These are phyloP conservation scores for Coleophora flavipennella DNA, from an alignment of 2,888 invertebrate species.

Conservation along the genomic window DNA sequence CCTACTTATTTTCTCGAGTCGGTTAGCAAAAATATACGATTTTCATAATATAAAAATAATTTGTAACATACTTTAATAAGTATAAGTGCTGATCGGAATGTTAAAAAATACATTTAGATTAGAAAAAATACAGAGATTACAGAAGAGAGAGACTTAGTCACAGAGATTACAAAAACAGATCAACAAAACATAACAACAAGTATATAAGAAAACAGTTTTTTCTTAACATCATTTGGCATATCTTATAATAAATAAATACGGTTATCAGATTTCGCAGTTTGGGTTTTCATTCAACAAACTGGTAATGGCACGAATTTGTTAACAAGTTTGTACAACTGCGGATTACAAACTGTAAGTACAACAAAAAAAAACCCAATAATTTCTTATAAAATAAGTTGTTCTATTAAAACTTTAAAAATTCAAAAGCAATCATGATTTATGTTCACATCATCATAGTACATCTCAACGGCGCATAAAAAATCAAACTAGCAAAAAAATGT, in stretches of 20 bases:
- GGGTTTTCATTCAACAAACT: too few species aligned
- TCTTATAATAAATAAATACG: too few species aligned
- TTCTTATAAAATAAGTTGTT: conserved; percentile 4
- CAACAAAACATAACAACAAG: conserved; percentile 15
- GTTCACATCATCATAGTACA: not conserved
- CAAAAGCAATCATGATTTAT: not conserved
- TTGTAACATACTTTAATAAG: conserved; percentile 1
- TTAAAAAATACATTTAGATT: too few species aligned
- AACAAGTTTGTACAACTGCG: conserved; percentile 1
- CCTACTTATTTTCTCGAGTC: not conserved
- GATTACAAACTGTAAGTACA: conserved; percentile 1
- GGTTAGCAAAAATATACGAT: not conserved
- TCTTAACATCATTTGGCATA: not conserved
- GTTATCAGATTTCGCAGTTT: too few species aligned
- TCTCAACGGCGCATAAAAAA: too few species aligned
- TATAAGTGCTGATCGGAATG: too few species aligned
- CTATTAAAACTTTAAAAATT: conserved; percentile 1
- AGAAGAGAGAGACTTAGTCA: conserved; percentile 12
- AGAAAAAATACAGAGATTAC: too few species aligned
- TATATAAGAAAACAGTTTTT: conserved; percentile 5
- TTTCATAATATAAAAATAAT: not conserved
- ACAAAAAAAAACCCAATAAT: conserved; percentile 3
- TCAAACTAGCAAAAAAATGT: too few species aligned
- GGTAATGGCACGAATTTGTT: too few species aligned
- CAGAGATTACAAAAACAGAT: conserved; percentile 15